Evolutionary conservation across 2,888 invertebrate species (phyloP), one percentile per base, ranked within the genome.

Genomic region (Tethea ocularis): DNA sequence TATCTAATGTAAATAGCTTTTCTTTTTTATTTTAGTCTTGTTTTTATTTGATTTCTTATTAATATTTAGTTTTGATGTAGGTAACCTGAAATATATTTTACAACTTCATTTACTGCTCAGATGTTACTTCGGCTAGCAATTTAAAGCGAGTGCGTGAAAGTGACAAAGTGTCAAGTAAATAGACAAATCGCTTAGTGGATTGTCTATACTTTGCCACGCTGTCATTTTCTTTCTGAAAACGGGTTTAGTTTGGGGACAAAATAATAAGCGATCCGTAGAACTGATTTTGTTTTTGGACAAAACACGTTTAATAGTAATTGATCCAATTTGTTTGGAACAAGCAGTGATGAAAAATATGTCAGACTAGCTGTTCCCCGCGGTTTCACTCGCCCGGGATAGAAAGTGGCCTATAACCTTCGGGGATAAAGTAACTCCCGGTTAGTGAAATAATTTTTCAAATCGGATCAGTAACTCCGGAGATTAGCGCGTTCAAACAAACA

Each of bases 141-240:
- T 46, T 46, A 20, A 46, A 20, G 46, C 20, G 46, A 20, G 2
- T 10, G 46, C 46, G 46, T 46, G 20, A 46, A 46, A 46, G 17
- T 46, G 46, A 20, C 46, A 46, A 46, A n/a, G 46, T 46, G 46
- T 46, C 46, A 20, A 46, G 46, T 46, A 46, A 46, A 46, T 8
- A 46, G 46, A 46, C 46, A 46, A 46, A 46, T 46, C 46, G 46
- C 46, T 46, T 23, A 26, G 52, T 24, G n/a, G 52, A 52, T 52
- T 52, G 26, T 15, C 1, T 24, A 13, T 15, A 13, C 23, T 52
- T 17, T 41, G 41, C 46, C n/a, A 15, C 46, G 10, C 46, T 20
- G 20, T 20, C 46, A 55, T 60, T 55, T 56, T 58, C 46, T 20
- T 20, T 46, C 20, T 46, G 6, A 46, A 20, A 46, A 46, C 38